Base-by-base conservation (phyloP, 1,140 invertebrate genomes). In the Brachionus sp. region DNA sequence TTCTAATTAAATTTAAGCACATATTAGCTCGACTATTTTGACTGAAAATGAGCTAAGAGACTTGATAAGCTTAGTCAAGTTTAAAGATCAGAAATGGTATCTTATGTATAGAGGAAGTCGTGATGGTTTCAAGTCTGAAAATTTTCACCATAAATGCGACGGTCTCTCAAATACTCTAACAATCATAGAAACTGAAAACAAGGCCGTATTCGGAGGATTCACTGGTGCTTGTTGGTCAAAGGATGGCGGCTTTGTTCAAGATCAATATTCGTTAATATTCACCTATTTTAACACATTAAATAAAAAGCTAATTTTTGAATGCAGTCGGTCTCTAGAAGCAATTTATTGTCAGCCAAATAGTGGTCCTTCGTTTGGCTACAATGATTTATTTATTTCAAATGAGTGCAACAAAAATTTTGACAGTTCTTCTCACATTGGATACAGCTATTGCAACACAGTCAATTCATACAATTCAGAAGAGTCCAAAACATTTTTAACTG, bases 151-250 rank as follows among this genome's bases (percentile, higher is more conserved):
- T 7, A 77, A 84, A 25, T 85, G 84, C 64, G 68, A 84, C 44
- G 84, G 84, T 44, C 39, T 84, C 16, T 82, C 83, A 2, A 83
- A 84, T 35, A 85, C 85, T 12, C 82, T 85, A 16, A 85, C 84
- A 42, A 73, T 84, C 7, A 39, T 83, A 29, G 82, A 84, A 53
- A 84, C 84, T 29, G 75, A 80, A 12, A 29, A 73, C 19, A 70
- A 66, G 4, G 82, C 68, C 57, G 68, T 85, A n/a, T 85, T 82
- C 73, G 85, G 85, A 29, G 85, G 85, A 10, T 85, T 84, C 42
- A 83, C 82, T 7, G 12, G n/a, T 19, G 25, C 77, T 5, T 42
- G 29, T 23, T 85, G 85, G 85, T 42, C 53, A 3, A 77, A 50
- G 7, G 57, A 13, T 68, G 37, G 33, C 4, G 42, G 70, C 13